Base-by-base conservation (phyloP, 2,113 vertebrate genomes). In the Lepus europaeus region DNA sequence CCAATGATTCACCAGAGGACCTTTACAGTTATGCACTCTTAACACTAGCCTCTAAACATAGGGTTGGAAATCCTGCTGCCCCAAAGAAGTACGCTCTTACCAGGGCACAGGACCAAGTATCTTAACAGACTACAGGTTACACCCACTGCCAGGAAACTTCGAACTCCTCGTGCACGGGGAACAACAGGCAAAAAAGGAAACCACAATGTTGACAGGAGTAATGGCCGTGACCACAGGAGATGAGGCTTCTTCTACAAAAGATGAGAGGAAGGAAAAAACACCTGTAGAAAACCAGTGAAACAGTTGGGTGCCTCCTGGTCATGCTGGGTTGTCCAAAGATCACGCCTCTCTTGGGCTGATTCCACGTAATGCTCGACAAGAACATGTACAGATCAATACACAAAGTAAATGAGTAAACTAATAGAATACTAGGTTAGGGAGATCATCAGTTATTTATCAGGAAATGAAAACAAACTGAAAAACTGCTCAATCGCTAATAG, bases 401-500 rank as follows among this genome's bases (percentile, higher is more conserved):
- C 45, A 81, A 74, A 61, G 23, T n/a, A 22, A 68, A 45, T 6
- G 22, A 77, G 77, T 45, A 76, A 82, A 76, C 39, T 82, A 92
- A 74, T 63, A 85, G 13, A 81, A 14, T 8, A 16, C 36, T 2
- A 80, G 68, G 51, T 79, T 59, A 76, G 39, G 22, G 33, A 90
- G n/a, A 90, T 92, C 45, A 66, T 36, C 61, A 74, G 33, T 11
- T n/a, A 79, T 5, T 78, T 92, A 68, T 89, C 12, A 89, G 61
- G 49, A 90, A 90, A 89, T 16, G 3, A 78, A 91, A 84, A 31
- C 8, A 59, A 80, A 76, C 4, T 36, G 9, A 80, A 87, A 27
- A 93, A 20, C 27, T 76, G 6, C 33, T 69, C 3, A 33, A 33
- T 36, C n/a, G 53, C n/a, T 79, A 83, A 33, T 6, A 56, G 45